A percentile compares a stretch with the other conserved stretches of the same genome.
Conservation (phyloP, 2,888 invertebrate species). For the Drosophila leonis region DNA sequence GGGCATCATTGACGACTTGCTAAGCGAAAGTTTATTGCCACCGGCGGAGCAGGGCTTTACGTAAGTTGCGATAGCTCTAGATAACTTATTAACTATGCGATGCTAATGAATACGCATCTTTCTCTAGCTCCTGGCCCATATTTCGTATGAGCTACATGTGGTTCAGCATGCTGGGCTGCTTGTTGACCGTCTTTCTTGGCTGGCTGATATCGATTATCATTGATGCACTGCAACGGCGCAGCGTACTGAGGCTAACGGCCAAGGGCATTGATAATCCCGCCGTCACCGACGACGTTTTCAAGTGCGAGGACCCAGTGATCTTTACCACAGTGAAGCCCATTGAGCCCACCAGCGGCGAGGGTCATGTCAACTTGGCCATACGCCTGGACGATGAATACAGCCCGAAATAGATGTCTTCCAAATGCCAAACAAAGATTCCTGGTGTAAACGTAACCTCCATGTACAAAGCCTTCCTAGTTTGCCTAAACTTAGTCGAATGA, state of each 20-base stretch:
- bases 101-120: background rate
- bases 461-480: slow-evolving; percentile 68
- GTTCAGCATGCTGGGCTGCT: slow-evolving; percentile 94
- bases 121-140: slow-evolving; percentile 85
- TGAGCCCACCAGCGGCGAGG: slow-evolving; percentile 52
- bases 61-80: slow-evolving; percentile 46
- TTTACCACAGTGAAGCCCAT: slow-evolving; percentile 39
- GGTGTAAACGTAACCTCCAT: slow-evolving; percentile 63
- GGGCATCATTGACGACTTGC: slow-evolving; percentile 37
- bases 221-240: slow-evolving; percentile 84
- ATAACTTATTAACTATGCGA: background rate
- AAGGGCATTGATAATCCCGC: slow-evolving; percentile 67
- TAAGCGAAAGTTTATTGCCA: slow-evolving; percentile 38
- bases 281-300: slow-evolving; percentile 52
- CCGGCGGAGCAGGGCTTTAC: slow-evolving; percentile 57
- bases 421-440: slow-evolving; percentile 33
- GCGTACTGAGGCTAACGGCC: slow-evolving; percentile 78
- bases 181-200: slow-evolving; percentile 90
- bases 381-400: slow-evolving; percentile 83
- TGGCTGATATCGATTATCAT: slow-evolving; percentile 89
- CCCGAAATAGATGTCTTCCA: slow-evolving; percentile 18
- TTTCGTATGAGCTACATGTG: slow-evolving; percentile 95
- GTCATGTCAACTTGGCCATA: slow-evolving; percentile 83
- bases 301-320: slow-evolving; percentile 49
- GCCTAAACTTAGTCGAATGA: slow-evolving; percentile 61